These are phyloP conservation scores for Musca domestica DNA, from an alignment of 1,140 invertebrate species.

Conservation along the genomic window DNA sequence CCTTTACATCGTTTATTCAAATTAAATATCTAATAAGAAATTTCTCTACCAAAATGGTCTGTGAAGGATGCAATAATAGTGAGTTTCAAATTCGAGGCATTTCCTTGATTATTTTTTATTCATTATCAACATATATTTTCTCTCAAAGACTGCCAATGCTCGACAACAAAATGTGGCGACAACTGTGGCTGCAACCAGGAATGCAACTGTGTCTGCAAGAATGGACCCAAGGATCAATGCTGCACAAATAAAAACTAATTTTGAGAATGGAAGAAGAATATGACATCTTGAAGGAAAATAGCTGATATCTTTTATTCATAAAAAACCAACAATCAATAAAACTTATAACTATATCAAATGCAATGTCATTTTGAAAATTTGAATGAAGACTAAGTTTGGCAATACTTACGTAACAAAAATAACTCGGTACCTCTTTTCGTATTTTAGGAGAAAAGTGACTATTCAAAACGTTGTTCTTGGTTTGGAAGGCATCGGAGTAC, in stretches of 20 bases:
- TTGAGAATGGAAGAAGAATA: no score
- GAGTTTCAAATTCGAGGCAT: neutral
- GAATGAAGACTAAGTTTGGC: no score
- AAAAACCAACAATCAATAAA: no score
- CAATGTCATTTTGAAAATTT: no score
- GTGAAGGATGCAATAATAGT: constrained; percentile 10
- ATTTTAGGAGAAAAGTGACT: no score
- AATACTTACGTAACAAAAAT: no score
- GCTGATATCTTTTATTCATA: no score
- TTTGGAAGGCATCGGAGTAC: no score
- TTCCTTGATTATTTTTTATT: neutral
- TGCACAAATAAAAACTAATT: constrained; percentile 33
- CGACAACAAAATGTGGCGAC: constrained; percentile 34
- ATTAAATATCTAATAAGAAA: neutral
- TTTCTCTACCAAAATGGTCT: neutral
- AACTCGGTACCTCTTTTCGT: no score
- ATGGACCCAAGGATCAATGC: constrained; percentile 41
- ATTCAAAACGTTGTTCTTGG: no score
- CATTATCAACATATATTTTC: neutral
- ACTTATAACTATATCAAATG: no score
- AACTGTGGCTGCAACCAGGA: constrained; percentile 39
- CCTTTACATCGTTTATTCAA: neutral
- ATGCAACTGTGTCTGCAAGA: constrained; percentile 39
- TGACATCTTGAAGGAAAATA: no score
- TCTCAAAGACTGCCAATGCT: constrained; percentile 37